phyloP scores from a whole-genome alignment of 2,113 vertebrate species.

The Macroglossus sobrinus region DNA sequence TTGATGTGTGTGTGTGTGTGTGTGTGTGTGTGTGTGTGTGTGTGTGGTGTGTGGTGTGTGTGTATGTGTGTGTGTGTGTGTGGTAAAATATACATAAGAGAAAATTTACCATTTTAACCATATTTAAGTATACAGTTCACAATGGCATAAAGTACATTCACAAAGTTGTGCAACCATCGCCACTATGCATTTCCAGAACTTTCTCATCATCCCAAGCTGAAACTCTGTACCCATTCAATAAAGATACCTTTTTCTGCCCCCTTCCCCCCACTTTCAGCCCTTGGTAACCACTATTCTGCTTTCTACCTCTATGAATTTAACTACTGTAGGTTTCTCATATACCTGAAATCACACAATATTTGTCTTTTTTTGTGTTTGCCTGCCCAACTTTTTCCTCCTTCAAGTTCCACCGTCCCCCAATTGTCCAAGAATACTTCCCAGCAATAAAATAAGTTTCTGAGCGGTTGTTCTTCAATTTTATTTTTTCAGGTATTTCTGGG shows the following conservation, averaged over 20 bases:
- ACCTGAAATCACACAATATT: neutral
- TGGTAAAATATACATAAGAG: neutral
- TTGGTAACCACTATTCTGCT: neutral
- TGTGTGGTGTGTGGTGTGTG: too few species aligned
- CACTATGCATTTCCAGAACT: neutral
- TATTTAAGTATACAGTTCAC: neutral
- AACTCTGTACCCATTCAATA: neutral
- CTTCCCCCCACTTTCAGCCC: neutral
- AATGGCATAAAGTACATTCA: neutral
- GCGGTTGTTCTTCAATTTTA: neutral
- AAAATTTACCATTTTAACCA: neutral
- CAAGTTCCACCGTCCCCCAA: neutral
- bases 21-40: neutral
- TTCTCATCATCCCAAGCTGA: neutral
- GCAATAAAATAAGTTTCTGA: neutral
- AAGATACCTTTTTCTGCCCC: neutral
- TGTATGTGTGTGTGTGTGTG: neutral
- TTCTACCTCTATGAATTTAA: neutral
- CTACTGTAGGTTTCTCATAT: neutral
- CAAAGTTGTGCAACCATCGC: neutral
- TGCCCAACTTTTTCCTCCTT: neutral
- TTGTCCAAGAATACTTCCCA: neutral
- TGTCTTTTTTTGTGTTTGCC: neutral
- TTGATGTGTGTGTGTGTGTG: neutral
- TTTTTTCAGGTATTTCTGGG: neutral